Conservation (phyloP, 2,797 vertebrate species). For the Benthosema pterotum region DNA sequence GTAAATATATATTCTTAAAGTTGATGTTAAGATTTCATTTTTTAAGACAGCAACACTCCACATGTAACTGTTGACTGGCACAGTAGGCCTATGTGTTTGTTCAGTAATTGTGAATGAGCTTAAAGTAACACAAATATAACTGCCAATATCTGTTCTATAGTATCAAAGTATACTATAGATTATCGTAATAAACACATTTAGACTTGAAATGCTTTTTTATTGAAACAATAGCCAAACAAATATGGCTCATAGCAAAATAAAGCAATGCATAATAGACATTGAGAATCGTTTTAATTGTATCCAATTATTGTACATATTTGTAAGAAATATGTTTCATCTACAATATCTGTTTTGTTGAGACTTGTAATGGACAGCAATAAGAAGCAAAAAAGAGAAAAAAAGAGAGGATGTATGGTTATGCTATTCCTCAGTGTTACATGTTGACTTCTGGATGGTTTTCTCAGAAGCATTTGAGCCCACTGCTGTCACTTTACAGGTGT, state of each 20-base stretch:
- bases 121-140: not conserved
- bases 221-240: not conserved
- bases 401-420: no score
- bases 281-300: no score
- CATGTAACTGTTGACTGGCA: not conserved
- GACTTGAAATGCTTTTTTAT: constrained; percentile 6
- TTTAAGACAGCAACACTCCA: not conserved
- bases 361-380: not conserved
- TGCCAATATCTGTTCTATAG: not conserved
- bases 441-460: constrained; percentile 49
- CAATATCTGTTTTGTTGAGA: not conserved
- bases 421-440: constrained; percentile 38
- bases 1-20: no score
- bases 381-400: no score
- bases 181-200: not conserved
- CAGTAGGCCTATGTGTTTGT: not conserved
- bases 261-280: not conserved
- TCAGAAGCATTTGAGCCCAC: constrained; percentile 47
- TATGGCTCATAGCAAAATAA: not conserved
- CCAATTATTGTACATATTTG: not conserved
- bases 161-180: not conserved
- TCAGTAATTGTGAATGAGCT: not conserved
- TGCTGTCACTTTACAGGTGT: constrained; percentile 61
- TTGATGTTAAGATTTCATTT: no score
- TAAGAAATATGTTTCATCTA: not conserved